Conservation (phyloP, 2,113 vertebrate species). For the Pygoscelis adeliae region DNA sequence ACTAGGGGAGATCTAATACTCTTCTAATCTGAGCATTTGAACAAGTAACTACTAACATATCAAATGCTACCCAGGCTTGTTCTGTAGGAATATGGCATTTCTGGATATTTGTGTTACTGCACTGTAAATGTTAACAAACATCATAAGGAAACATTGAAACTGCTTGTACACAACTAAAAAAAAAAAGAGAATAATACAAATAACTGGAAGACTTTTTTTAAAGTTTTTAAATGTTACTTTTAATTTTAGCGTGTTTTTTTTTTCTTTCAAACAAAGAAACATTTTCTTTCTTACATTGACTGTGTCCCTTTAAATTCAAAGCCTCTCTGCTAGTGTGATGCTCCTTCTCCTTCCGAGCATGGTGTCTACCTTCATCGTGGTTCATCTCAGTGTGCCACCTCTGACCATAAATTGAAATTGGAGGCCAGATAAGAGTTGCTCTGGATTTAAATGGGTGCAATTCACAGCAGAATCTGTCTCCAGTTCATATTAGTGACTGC, state of each 20-base stretch:
- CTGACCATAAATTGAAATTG: slow-evolving; percentile 53
- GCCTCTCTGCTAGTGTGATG: neutral
- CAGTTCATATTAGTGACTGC: slow-evolving; percentile 14
- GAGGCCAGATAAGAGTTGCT: slow-evolving; percentile 5
- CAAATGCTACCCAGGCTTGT: neutral
- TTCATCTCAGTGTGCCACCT: neutral
- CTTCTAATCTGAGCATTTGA: neutral
- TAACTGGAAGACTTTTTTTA: neutral
- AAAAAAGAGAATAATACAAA: neutral
- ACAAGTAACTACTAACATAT: neutral
- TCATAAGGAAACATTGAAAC: neutral
- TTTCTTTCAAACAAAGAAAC: neutral
- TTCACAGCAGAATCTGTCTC: slow-evolving; percentile 48
- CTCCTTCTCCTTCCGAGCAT: neutral
- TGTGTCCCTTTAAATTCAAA: neutral
- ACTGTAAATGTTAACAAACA: neutral
- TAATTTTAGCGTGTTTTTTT: neutral
- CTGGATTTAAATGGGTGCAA: slow-evolving; percentile 55
- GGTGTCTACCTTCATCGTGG: neutral
- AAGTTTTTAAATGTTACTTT: neutral
- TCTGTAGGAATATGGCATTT: neutral
- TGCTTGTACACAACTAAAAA: neutral
- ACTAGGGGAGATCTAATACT: neutral
- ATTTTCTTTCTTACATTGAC: neutral
- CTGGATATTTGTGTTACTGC: neutral